Conservation (phyloP, 2,888 invertebrate genomes). For the Abscondita cerata region DNA sequence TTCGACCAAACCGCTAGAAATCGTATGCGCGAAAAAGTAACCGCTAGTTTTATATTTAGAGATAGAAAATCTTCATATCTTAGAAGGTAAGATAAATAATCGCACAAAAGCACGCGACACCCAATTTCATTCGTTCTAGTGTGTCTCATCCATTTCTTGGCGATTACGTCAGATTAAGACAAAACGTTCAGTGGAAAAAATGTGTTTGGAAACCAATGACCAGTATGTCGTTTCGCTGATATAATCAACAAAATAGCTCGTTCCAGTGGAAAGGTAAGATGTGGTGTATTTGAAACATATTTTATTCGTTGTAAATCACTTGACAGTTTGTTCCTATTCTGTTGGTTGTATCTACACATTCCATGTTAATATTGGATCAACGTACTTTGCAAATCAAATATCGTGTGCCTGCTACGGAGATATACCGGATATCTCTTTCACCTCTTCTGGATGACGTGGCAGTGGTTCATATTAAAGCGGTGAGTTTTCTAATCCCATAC, state of each 20-base stretch:
- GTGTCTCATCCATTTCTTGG: constrained; percentile 90
- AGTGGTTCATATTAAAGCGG: constrained; percentile 83
- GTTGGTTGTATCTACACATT: constrained; percentile 82
- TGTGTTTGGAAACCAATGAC: constrained; percentile 75
- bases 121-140: constrained; percentile 62
- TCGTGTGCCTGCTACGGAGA: constrained; percentile 82
- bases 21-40: constrained; percentile 89
- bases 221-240: constrained; percentile 90
- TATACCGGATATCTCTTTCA: constrained; percentile 83
- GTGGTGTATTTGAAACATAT: background rate
- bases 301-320: constrained; percentile 21
- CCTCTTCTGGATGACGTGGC: constrained; percentile 87
- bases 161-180: constrained; percentile 86
- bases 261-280: constrained; percentile 75
- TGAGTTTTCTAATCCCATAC: constrained; percentile 58
- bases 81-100: constrained; percentile 63
- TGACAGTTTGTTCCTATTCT: constrained; percentile 79
- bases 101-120: no score
- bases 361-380: constrained; percentile 83
- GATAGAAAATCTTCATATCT: constrained; percentile 84
- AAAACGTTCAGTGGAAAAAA: constrained; percentile 88
- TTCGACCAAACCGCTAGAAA: constrained; percentile 86
- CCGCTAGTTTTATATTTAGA: constrained; percentile 84
- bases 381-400: constrained; percentile 86
- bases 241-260: constrained; percentile 82